Percentiles rank a stretch among this genome's conserved stretches.
phyloP scores from a whole-genome alignment of 2,888 invertebrate genomes.

The Coremacera marginata region DNA sequence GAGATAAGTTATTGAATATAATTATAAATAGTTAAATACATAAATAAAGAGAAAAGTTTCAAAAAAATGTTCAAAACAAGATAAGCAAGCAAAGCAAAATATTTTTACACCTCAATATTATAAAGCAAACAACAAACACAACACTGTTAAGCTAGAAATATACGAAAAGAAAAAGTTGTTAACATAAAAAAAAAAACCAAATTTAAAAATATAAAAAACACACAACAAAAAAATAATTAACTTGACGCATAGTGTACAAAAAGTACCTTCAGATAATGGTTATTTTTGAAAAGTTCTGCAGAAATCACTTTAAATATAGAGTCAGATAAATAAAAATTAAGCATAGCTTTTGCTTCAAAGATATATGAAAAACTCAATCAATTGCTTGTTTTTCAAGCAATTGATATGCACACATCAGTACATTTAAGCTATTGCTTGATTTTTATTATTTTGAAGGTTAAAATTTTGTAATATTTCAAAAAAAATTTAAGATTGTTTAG shows the following conservation, averaged over 20 bases:
- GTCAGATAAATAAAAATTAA: no score
- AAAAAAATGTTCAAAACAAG: conserved; percentile 3
- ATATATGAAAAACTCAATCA: no score
- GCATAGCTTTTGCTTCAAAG: no score
- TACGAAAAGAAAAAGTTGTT: not conserved
- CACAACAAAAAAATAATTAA: not conserved
- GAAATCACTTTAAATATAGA: no score
- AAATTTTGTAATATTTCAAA: no score
- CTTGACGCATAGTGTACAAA: not conserved
- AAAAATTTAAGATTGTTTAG: no score
- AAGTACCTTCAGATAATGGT: not conserved
- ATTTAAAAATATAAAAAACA: not conserved
- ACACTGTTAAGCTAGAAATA: not conserved
- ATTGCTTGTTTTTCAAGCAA: no score
- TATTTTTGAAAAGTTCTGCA: no score
- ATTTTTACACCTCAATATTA: conserved; percentile 33
- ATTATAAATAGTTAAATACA: conserved; percentile 14
- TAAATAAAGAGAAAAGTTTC: not conserved
- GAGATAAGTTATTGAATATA: not conserved
- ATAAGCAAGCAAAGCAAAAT: conserved; percentile 23
- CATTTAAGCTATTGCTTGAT: no score
- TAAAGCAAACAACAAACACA: not conserved
- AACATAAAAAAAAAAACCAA: conserved; percentile 8
- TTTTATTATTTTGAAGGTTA: no score
- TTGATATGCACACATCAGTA: no score